These are phyloP conservation scores for Melieria crassipennis DNA, from an alignment of 2,888 invertebrate genomes.

Conservation along the genomic window DNA sequence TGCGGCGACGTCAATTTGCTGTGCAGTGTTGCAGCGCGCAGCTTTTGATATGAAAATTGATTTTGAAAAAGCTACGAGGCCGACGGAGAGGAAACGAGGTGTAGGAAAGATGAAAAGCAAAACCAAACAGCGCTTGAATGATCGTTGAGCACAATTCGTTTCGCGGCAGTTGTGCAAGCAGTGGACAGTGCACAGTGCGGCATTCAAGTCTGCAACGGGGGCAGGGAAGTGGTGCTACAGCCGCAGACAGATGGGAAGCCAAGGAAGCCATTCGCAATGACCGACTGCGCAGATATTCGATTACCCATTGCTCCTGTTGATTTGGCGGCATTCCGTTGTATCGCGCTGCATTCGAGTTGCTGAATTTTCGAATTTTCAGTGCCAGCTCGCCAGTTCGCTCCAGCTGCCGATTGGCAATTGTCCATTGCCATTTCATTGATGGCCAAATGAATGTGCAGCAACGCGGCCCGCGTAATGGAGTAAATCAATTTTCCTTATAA, in stretches of 20 bases:
- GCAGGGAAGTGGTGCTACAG: too few relatives aligned
- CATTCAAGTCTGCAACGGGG: too few relatives aligned
- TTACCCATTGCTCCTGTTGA: too few relatives aligned
- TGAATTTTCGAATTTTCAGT: too few relatives aligned
- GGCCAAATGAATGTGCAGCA: neutral
- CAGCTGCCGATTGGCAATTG: neutral
- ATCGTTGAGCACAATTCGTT: conserved; percentile 7
- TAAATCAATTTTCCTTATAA: conserved; percentile 40
- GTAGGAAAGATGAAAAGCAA: neutral
- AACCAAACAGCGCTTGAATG: neutral
- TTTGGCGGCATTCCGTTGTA: too few relatives aligned
- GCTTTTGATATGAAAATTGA: conserved; percentile 33
- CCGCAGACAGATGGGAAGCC: too few relatives aligned
- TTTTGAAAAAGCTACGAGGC: conserved; percentile 10
- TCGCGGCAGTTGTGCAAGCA: neutral
- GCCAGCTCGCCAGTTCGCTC: too few relatives aligned
- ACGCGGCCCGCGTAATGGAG: conserved; percentile 22
- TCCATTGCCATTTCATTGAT: neutral
- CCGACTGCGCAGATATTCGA: too few relatives aligned
- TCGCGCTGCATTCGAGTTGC: too few relatives aligned
- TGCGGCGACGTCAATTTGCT: conserved; percentile 10
- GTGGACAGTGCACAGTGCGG: too few relatives aligned
- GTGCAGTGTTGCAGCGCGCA: conserved; percentile 18
- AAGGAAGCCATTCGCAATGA: too few relatives aligned
- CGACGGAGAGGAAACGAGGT: neutral